Percentiles rank a stretch among this genome's conserved stretches.
These are phyloP conservation scores for Griposia aprilina DNA, from an alignment of 2,888 invertebrate species.

Conservation along the genomic window DNA sequence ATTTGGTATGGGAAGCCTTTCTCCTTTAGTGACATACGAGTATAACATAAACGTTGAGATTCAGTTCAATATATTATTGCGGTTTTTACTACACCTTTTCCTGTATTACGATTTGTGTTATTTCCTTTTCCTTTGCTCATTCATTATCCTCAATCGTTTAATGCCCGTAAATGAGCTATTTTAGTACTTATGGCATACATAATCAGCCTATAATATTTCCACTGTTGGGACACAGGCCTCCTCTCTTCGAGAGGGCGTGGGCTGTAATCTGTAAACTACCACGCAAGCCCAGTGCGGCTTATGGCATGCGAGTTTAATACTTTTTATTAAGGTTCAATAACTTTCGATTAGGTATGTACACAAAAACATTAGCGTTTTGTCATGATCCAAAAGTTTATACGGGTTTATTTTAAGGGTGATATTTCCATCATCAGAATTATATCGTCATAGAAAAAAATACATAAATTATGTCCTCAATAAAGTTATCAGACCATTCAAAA, in stretches of 20 bases:
- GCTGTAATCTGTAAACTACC: too few species aligned
- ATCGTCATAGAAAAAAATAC: neutral
- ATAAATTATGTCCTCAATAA: neutral
- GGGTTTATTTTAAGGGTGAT: neutral
- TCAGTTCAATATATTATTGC: neutral
- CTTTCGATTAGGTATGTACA: neutral
- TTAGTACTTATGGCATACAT: neutral
- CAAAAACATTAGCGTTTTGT: neutral
- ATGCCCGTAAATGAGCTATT: neutral
- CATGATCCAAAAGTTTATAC: neutral
- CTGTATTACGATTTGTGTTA: neutral
- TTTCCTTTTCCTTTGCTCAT: neutral
- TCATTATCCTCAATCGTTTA: neutral
- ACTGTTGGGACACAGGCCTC: too few species aligned
- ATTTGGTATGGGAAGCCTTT: conserved; percentile 9
- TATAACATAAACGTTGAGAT: neutral
- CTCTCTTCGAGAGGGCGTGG: too few species aligned
- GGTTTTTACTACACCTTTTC: conserved; percentile 7
- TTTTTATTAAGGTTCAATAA: neutral
- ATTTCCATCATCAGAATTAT: neutral
- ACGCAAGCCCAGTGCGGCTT: too few species aligned
- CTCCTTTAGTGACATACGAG: neutral
- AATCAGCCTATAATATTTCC: too few species aligned
- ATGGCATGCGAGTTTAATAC: neutral
- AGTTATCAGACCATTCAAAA: neutral